Conservation (phyloP, 2,888 invertebrate genomes). For the Nomada lathburiana region DNA sequence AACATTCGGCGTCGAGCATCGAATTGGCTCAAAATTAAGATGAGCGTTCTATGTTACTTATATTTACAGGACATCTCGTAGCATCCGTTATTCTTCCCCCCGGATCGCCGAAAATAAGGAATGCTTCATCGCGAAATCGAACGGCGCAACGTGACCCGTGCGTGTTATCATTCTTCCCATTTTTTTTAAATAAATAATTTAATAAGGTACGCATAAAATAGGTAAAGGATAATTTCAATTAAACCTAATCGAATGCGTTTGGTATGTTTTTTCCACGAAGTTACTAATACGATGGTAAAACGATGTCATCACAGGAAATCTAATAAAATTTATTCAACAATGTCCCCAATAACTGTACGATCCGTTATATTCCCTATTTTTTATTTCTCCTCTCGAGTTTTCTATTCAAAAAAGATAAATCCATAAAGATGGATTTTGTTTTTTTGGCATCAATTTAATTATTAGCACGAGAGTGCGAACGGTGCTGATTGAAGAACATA, state of each 20-base stretch:
- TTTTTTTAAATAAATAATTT: conserved; percentile 65
- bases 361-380: not conserved
- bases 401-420: not conserved
- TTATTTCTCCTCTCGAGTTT: not conserved
- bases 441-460: not conserved
- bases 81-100: conserved; percentile 37
- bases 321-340: conserved; percentile 21
- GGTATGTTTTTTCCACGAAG: conserved; percentile 30
- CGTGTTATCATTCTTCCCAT: not conserved
- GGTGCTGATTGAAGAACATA: conserved; percentile 3
- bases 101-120: conserved; percentile 29
- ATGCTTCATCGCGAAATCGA: conserved; percentile 24
- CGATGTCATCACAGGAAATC: conserved; percentile 31
- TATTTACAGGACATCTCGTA: conserved; percentile 50
- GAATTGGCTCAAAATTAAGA: not conserved
- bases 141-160: conserved; percentile 30
- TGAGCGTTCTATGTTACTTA: conserved; percentile 36
- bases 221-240: conserved; percentile 23
- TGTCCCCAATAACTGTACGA: conserved; percentile 11
- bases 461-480: conserved; percentile 15
- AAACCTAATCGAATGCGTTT: conserved; percentile 41
- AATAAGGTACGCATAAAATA: conserved; percentile 47
- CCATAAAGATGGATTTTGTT: too few relatives aligned
- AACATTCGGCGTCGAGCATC: conserved; percentile 30
- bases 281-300: conserved; percentile 29